phyloP scores from a whole-genome alignment of 2,888 invertebrate genomes.

The Tetanocera ferruginea region DNA sequence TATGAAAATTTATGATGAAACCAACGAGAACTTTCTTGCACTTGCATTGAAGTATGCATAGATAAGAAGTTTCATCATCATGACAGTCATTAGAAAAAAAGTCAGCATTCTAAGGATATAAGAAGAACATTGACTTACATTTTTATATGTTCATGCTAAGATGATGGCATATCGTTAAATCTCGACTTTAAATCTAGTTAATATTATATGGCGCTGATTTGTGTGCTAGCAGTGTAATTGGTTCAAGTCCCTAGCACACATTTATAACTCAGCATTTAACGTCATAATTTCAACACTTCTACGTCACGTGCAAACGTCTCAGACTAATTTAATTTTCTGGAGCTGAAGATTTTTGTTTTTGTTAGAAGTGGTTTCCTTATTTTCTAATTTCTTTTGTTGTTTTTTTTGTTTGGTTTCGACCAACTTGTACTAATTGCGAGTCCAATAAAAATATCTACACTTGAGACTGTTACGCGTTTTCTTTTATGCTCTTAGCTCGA shows the following conservation, averaged over 20 bases:
- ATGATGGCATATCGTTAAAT: no score
- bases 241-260: no score
- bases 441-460: constrained; percentile 60
- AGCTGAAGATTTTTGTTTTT: background rate
- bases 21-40: background rate
- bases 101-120: no score
- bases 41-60: constrained; percentile 3
- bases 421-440: constrained; percentile 59
- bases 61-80: background rate
- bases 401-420: background rate
- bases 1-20: no score
- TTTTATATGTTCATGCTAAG: no score
- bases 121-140: no score
- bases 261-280: no score
- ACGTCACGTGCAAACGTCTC: background rate
- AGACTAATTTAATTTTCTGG: background rate
- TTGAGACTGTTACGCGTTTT: constrained; percentile 23
- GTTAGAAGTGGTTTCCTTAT: background rate
- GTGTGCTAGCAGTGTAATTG: no score
- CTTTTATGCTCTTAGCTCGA: constrained; percentile 5
- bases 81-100: no score
- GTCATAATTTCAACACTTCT: no score
- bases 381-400: background rate
- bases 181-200: no score
- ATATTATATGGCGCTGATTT: no score